phyloP scores from a whole-genome alignment of 30 jellyfish, hydroid and myxozoan genomes.

The Turritopsis rubra region DNA sequence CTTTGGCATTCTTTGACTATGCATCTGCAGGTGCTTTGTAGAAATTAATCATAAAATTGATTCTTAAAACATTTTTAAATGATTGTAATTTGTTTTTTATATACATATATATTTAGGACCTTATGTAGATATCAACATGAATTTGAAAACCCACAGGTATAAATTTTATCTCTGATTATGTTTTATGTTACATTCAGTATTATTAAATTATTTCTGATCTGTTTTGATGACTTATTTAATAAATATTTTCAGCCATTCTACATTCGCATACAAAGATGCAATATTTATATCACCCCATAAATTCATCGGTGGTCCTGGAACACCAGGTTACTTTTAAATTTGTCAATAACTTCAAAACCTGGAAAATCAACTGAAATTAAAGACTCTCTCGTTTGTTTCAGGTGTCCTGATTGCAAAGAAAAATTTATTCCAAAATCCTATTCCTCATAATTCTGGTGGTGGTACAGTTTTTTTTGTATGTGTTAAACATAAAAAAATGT shows the following conservation, averaged over 20 bases:
- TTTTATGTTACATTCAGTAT: too few relatives aligned
- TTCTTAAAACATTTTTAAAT: background rate
- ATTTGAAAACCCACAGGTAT: conserved; percentile 19
- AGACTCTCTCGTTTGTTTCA: background rate
- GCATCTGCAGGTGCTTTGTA: conserved; percentile 49
- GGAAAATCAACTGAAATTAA: background rate
- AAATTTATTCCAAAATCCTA: conserved; percentile 28
- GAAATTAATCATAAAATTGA: background rate
- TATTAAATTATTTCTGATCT: too few relatives aligned
- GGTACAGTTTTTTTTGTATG: conserved; percentile 52
- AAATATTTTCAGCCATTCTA: background rate
- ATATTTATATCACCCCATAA: conserved; percentile 47
- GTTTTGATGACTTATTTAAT: background rate
- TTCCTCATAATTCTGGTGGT: conserved; percentile 47
- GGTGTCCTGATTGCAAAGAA: conserved; percentile 52
- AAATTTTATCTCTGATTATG: too few relatives aligned
- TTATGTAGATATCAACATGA: conserved; percentile 39
- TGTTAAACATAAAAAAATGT: background rate
- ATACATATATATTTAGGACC: conserved; percentile 31
- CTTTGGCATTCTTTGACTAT: conserved; percentile 42
- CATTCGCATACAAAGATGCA: conserved; percentile 45
- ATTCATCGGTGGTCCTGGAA: conserved; percentile 57
- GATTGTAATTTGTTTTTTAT: background rate
- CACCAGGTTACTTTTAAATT: conserved; percentile 39
- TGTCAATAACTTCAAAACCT: background rate